phyloP scores from a whole-genome alignment of 2,888 invertebrate genomes.

The Euclidia mi region DNA sequence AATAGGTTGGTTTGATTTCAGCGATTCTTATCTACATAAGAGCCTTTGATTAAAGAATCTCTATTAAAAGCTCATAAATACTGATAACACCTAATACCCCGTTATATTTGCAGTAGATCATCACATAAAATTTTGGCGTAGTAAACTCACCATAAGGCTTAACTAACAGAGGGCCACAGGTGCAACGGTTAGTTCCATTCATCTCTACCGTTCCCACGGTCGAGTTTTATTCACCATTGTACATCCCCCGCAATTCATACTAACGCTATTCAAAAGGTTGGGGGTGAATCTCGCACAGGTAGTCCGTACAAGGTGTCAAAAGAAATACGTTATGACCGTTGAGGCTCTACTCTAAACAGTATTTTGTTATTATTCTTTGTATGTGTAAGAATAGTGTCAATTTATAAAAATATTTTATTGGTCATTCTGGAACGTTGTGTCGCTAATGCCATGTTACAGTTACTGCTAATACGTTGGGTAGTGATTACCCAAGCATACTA shows the following conservation, averaged over 20 bases:
- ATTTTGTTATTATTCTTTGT: constrained; percentile 29
- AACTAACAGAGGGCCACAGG: constrained; percentile 71
- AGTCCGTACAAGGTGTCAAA: constrained; percentile 66
- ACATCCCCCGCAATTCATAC: constrained; percentile 76
- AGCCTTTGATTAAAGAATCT: too few relatives aligned
- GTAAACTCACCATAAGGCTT: constrained; percentile 44
- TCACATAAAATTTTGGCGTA: constrained; percentile 19
- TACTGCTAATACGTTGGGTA: too few relatives aligned
- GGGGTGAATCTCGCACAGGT: constrained; percentile 82
- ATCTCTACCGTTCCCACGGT: constrained; percentile 78
- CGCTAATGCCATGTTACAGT: too few relatives aligned
- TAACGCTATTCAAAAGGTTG: constrained; percentile 73
- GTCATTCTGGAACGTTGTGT: too few relatives aligned
- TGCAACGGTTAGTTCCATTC: constrained; percentile 77
- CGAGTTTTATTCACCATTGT: constrained; percentile 72
- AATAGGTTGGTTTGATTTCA: too few relatives aligned
- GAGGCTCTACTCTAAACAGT: constrained; percentile 43
- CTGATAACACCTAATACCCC: too few relatives aligned
- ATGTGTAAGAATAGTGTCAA: constrained; percentile 14
- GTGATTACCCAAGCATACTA: too few relatives aligned
- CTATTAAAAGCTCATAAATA: too few relatives aligned
- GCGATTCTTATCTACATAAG: too few relatives aligned
- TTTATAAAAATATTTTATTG: constrained; percentile 17
- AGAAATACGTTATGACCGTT: constrained; percentile 81
- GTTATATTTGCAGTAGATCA: too few relatives aligned